phyloP scores from a whole-genome alignment of 2,797 vertebrate species.

The Sandelia bainsii region DNA sequence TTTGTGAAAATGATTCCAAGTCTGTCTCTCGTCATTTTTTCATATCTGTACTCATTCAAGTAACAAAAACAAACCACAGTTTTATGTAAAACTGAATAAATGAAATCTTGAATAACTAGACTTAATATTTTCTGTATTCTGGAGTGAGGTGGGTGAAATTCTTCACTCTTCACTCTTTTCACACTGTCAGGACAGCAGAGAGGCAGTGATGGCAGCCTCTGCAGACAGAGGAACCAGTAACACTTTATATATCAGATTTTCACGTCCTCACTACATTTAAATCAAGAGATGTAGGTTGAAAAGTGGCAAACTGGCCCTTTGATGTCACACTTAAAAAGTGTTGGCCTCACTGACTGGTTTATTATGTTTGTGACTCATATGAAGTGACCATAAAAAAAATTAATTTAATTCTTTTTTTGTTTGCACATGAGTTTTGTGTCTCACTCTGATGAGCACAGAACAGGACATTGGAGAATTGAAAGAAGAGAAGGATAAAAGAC shows the following conservation, averaged over 20 bases:
- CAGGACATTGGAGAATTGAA: not conserved
- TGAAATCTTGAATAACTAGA: not conserved
- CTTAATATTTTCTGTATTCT: not conserved
- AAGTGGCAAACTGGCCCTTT: constrained; percentile 7
- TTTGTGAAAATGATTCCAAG: not conserved
- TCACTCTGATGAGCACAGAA: not conserved
- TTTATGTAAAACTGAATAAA: not conserved
- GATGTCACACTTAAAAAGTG: not conserved
- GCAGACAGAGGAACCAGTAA: constrained; percentile 15
- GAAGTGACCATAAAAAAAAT: constrained; percentile 10
- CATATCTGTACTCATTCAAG: not conserved
- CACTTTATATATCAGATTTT: constrained; percentile 16
- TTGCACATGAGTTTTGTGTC: constrained; percentile 11
- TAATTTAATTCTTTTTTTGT: not conserved
- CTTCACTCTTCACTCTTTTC: not conserved
- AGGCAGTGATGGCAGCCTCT: not conserved
- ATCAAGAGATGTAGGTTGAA: constrained; percentile 25
- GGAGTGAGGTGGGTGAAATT: not conserved
- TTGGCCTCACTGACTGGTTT: constrained; percentile 14
- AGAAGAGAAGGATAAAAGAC: constrained; percentile 15
- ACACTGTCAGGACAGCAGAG: not conserved
- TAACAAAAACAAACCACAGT: not conserved
- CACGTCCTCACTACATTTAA: constrained; percentile 17
- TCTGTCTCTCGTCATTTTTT: not conserved
- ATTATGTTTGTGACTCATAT: constrained; percentile 34